Base-by-base conservation (phyloP, 2,888 invertebrate genomes). In the Mesochorus sp. region DNA sequence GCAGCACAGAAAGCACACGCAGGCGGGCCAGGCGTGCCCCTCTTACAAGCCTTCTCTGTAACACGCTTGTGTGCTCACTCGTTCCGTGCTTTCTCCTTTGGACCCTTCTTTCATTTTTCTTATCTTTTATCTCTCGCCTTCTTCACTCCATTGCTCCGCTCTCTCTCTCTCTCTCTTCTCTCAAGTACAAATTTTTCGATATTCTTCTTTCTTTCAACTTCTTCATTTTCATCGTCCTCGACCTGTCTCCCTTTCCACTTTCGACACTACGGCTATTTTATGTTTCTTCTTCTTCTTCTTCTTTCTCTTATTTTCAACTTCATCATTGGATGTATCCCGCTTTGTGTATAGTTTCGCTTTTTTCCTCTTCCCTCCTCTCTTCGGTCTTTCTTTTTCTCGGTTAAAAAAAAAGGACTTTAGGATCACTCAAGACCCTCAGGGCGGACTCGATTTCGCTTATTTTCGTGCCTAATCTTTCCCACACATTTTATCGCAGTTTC, bases 1-100 rank as follows among this genome's bases (percentile, higher is more conserved):
- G 81, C 86, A 70, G 64, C 70, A 76, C 71, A 76, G 76, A 79
- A 71, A 71, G 79, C 74, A 83, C 83, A 74, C n/a, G n/a, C 80
- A 44, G 74, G 79, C 80, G 78, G 76, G 79, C 80, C 81, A 81
- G 80, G 84, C 85, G 78, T 84, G 82, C 82, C 82, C 82, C 83
- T 77, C 81, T 83, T 49, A 31, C 26, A 51, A 6, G 68, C 77
- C 21, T 57, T 64, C 68, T 70, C 21, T n/a, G n/a, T n/a, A n/a
- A n/a, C n/a, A n/a, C n/a, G 72, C 42, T 57, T 74, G 37, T 31
- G 53, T 47, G 44, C 81, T 84, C 85, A 31, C 24, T 66, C 53
- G 59, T 71, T 71, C 61, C 51, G 21, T 78, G n/a, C 49, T 78
- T 70, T 76, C 21, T 37, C 79, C 57, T 47, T 66, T 10, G 51